These are phyloP conservation scores for Hydropotes inermis DNA, from an alignment of 2,113 vertebrate genomes.

Conservation along the genomic window DNA sequence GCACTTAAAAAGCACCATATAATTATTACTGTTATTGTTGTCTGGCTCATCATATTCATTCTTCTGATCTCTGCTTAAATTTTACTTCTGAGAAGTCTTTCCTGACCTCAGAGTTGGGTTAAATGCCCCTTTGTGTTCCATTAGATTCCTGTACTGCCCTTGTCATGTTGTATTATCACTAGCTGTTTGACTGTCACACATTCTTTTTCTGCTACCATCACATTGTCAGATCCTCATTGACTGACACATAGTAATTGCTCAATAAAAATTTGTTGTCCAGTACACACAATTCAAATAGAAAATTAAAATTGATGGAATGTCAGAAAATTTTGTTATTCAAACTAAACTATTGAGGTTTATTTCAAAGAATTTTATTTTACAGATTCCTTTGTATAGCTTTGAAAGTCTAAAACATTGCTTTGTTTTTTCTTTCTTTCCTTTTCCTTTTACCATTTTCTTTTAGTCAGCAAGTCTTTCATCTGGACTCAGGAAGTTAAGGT, in stretches of 20 bases:
- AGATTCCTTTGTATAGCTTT: not conserved
- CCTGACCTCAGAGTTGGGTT: not conserved
- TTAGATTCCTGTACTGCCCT: not conserved
- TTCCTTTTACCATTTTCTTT: not conserved
- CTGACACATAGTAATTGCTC: not conserved
- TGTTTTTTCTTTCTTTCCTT: not conserved
- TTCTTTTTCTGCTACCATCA: not conserved
- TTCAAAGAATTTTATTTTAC: not conserved
- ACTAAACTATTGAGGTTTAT: not conserved
- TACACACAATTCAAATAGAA: not conserved
- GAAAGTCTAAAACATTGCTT: not conserved
- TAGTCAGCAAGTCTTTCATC: not conserved
- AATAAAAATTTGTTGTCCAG: constrained; percentile 23
- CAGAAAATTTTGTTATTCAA: not conserved
- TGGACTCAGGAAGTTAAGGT: not conserved
- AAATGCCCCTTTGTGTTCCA: not conserved
- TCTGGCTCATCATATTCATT: not conserved
- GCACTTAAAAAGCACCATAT: not conserved
- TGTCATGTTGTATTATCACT: not conserved
- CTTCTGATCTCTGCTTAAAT: not conserved
- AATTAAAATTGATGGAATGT: not conserved
- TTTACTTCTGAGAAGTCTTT: not conserved
- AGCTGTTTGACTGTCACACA: not conserved
- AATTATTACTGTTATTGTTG: not conserved
- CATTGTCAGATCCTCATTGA: not conserved